Base-by-base conservation (phyloP, 2,888 invertebrate species). In the Merodon equestris region DNA sequence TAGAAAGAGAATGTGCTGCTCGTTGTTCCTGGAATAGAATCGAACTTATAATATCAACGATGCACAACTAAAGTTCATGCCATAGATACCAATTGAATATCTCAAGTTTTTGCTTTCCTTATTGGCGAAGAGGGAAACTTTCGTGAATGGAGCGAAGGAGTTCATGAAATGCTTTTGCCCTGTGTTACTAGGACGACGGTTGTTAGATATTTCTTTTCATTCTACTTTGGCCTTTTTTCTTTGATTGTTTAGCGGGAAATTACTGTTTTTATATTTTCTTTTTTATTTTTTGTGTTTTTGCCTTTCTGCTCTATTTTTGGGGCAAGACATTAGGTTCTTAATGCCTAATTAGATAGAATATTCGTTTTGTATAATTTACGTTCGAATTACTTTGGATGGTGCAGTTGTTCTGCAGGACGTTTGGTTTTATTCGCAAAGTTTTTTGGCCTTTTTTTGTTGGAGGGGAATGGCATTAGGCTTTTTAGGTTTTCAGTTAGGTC, bases 61-160 rank as follows among this genome's bases (percentile, higher is more conserved):
- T 44, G 54, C 68, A 74, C 63, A 70, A 74, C 68, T 64, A 70
- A 60, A 79, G 74, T 74, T 79, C 63, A 63, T 67, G 56, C 51
- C 48, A 53, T 60, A 53, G 72, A 73, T 72, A 77, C 68, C 79
- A 79, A 77, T 79, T 74, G 79, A 79, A 68, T 74, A 68, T 48
- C 57, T 60, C 44, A 64, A 70, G 48, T 79, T 79, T 74, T 58
- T 56, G 38, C 53, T 12, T 15, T 36, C 0, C 63, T 75, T 57
- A 27, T 27, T 7, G 27, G 27, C 7, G 27, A 27, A 19, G 14
- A 15, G 15, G 14, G 57, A 77, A 72, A 73, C 34, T 51, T 75
- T 48, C 36, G 48, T 14, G 15, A 19, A n/a, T 19, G 27, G 27
- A 27, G 27, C 7, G 34, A 48, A n/a, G 57, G 38, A 61, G 56